These are phyloP conservation scores for Acrobasis suavella DNA, from an alignment of 2,888 invertebrate genomes.

Conservation along the genomic window DNA sequence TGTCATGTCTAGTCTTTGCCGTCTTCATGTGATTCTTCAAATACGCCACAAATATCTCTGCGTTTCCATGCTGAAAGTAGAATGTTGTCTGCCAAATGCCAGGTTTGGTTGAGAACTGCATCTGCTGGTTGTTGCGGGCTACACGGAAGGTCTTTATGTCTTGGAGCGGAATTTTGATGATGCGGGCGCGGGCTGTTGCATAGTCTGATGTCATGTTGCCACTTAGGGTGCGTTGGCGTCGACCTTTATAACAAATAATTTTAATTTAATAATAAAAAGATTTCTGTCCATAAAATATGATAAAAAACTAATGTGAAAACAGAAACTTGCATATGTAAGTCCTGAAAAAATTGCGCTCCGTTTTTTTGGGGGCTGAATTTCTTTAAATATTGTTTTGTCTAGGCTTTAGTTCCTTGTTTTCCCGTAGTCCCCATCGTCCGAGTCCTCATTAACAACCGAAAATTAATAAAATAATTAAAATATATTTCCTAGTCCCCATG, in stretches of 20 bases:
- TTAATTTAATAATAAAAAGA: too few species aligned
- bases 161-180: slow-evolving; percentile 64
- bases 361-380: too few species aligned
- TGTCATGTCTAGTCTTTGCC: slow-evolving; percentile 87
- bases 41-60: slow-evolving; percentile 86
- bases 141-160: slow-evolving; percentile 71
- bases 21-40: slow-evolving; percentile 85
- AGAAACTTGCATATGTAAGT: too few species aligned
- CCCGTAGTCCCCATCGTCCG: too few species aligned
- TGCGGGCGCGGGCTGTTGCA: slow-evolving; percentile 66
- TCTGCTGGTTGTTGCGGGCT: slow-evolving; percentile 67
- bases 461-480: too few species aligned
- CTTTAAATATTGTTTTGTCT: too few species aligned
- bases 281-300: too few species aligned
- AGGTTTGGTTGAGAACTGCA: slow-evolving; percentile 70
- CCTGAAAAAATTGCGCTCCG: too few species aligned
- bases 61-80: slow-evolving; percentile 94
- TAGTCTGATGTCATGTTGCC: slow-evolving; percentile 78
- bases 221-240: slow-evolving; percentile 83
- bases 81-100: slow-evolving; percentile 89
- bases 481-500: too few species aligned
- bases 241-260: slow-evolving; percentile 57
- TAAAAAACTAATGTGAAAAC: too few species aligned
- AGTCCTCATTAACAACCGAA: too few species aligned
- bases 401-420: too few species aligned